Base-by-base conservation (phyloP, 2,113 vertebrate species). In the Tautogolabrus adspersus region DNA sequence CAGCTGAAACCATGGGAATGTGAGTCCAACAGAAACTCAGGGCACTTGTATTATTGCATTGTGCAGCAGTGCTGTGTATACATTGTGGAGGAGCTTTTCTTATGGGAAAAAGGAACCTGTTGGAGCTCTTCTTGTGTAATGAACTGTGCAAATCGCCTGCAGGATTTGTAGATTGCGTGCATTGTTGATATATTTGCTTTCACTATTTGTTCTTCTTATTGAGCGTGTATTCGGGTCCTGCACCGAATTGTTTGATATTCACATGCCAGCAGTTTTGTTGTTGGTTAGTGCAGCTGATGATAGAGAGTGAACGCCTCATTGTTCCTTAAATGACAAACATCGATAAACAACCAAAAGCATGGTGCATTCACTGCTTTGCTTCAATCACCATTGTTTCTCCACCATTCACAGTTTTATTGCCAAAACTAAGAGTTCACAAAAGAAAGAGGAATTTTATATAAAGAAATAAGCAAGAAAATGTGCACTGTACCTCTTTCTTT, bases 1-100 rank as follows among this genome's bases (percentile, higher is more conserved):
- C 88, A 93, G 85, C 82, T 83, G 84, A 93, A 89, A 92, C 91
- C 92, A 90, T 93, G 88, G 87, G 93, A 93, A 92, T 87, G 63
- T 62, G 71, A 71, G 40, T 75, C 67, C 37, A 84, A 83, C 57
- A 66, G 75, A 81, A 79, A 88, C 74, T 78, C 82, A 81, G 52
- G 65, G 51, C 84, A 80, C 73, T 70, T 82, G 26, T 70, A 56
- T 79, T 79, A 83, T 88, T 75, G 62, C 57, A 62, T 66, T 80
- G 65, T 34, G 30, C 73, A 40, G 75, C 51, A 71, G 81, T 82
- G 72, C 81, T 83, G 74, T 73, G 61, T 77, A 26, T 68, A 73
- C 26, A 65, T 79, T 79, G 79, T 73, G 47, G 13, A 42, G 68
- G 47, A 68, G 57, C 26, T 56, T 81, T 75, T 80, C 46, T 30